Conservation (phyloP, 2,888 invertebrate genomes). For the Cephus pygmeus region DNA sequence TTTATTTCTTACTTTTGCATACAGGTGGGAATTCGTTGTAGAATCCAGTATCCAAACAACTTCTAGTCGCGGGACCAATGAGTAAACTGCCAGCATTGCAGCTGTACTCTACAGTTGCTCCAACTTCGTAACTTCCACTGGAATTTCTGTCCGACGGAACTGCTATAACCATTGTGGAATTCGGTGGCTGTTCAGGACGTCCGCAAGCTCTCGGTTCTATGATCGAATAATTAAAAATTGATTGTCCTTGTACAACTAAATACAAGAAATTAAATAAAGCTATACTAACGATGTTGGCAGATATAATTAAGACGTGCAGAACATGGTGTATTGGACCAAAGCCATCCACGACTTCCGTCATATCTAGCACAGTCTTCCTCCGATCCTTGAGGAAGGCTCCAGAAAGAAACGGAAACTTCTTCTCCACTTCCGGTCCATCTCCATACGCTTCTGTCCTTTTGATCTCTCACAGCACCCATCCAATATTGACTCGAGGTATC, state of each 20-base stretch:
- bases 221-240: slow-evolving; percentile 17
- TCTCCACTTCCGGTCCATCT: slow-evolving; percentile 87
- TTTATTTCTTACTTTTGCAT: slow-evolving; percentile 83
- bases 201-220: slow-evolving; percentile 91
- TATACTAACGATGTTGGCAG: slow-evolving; percentile 89
- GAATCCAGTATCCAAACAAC: slow-evolving; percentile 91
- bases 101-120: slow-evolving; percentile 83
- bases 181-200: slow-evolving; percentile 91
- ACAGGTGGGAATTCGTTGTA: slow-evolving; percentile 94
- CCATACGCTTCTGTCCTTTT: slow-evolving; percentile 82
- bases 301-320: slow-evolving; percentile 86
- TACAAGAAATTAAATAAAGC: slow-evolving; percentile 21
- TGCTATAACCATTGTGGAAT: slow-evolving; percentile 82
- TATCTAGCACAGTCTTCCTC: slow-evolving; percentile 88
- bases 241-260: slow-evolving; percentile 9
- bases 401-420: slow-evolving; percentile 90
- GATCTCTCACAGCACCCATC: slow-evolving; percentile 93
- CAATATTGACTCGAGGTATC: slow-evolving; percentile 94
- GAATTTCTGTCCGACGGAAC: slow-evolving; percentile 65
- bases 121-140: slow-evolving; percentile 76
- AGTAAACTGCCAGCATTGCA: slow-evolving; percentile 89
- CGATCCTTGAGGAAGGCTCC: slow-evolving; percentile 85
- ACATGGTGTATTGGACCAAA: slow-evolving; percentile 94
- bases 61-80: slow-evolving; percentile 85
- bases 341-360: slow-evolving; percentile 93